Percentiles rank a stretch among this genome's conserved stretches.
These are phyloP conservation scores for Zelleria hepariella DNA, from an alignment of 2,888 invertebrate species.

Conservation along the genomic window DNA sequence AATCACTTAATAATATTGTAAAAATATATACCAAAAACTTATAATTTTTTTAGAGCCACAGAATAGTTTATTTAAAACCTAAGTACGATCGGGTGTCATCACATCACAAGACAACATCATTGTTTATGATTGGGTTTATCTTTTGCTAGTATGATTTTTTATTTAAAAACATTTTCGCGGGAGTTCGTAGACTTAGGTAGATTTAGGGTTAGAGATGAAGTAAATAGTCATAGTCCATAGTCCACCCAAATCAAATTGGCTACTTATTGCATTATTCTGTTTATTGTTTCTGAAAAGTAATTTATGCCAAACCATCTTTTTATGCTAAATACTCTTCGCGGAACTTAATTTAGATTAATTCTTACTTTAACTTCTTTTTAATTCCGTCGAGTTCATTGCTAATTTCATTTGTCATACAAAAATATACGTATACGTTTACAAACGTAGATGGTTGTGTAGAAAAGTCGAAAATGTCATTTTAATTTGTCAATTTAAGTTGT, in stretches of 20 bases:
- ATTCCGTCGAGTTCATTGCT: neutral
- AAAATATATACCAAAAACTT: neutral
- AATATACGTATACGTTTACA: neutral
- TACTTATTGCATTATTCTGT: neutral
- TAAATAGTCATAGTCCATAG: too few species aligned
- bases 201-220: too few species aligned
- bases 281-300: neutral
- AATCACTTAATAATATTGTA: conserved; percentile 4
- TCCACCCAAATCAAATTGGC: too few species aligned
- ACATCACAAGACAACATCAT: too few species aligned
- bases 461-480: neutral
- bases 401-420: neutral
- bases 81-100: too few species aligned
- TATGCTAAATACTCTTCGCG: neutral
- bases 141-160: too few species aligned
- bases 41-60: neutral
- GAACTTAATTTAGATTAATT: neutral
- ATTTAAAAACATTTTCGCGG: too few species aligned
- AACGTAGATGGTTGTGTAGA: neutral
- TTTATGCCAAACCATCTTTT: too few species aligned
- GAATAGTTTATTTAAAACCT: neutral
- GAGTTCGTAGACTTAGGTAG: too few species aligned
- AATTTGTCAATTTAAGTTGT: neutral
- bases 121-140: too few species aligned
- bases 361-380: neutral